These are phyloP conservation scores for Neolamprologus sp. DNA, from an alignment of 2,113 vertebrate genomes.

Conservation along the genomic window DNA sequence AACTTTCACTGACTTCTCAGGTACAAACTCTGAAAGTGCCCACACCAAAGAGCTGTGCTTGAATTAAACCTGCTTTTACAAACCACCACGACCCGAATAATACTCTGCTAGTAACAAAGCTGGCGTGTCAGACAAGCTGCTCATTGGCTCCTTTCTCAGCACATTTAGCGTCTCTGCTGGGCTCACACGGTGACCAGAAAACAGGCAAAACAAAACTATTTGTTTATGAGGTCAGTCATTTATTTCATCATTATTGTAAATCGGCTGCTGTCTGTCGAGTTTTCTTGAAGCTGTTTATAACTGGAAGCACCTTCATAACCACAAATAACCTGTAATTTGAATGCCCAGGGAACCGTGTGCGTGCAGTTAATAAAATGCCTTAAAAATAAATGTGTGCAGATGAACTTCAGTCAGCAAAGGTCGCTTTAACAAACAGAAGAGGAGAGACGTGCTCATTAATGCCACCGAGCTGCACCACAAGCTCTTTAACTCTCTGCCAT, in stretches of 20 bases:
- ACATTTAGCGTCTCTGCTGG: background rate
- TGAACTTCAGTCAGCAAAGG: background rate
- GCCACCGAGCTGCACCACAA: background rate
- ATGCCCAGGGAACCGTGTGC: background rate
- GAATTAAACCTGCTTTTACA: background rate
- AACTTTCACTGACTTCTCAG: background rate
- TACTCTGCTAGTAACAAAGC: background rate
- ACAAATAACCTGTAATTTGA: background rate
- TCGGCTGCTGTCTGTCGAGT: background rate
- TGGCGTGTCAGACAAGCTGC: background rate
- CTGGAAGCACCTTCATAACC: background rate
- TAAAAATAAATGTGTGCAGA: background rate
- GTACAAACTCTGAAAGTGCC: background rate
- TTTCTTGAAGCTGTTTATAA: background rate
- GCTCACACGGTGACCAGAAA: background rate
- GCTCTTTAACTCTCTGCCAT: background rate
- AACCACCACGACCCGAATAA: background rate
- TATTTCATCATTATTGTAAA: background rate
- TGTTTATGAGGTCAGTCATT: background rate
- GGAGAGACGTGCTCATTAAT: slow-evolving; percentile 19
- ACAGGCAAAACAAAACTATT: background rate
- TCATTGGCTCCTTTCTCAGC: background rate
- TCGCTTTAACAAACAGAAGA: background rate
- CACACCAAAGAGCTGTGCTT: background rate
- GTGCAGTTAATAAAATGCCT: background rate